Conservation (phyloP, 2,797 vertebrate genomes). For the Cyprinodon diabolis region DNA sequence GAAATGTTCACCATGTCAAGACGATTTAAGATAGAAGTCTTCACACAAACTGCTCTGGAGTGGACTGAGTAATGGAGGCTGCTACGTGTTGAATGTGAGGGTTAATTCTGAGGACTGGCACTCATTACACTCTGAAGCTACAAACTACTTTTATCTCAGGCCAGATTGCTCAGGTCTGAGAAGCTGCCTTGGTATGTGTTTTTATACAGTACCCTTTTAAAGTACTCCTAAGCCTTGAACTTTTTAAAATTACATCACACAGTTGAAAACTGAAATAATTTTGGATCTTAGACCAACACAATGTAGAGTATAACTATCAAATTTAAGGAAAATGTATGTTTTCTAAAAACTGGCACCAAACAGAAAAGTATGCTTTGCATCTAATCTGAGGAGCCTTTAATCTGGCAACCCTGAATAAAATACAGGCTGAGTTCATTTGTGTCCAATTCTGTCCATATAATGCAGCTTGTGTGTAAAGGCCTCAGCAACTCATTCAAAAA, state of each 20-base stretch:
- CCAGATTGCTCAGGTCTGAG: conserved; percentile 59
- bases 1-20: conserved; percentile 24
- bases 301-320: background rate
- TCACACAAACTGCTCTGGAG: conserved; percentile 19
- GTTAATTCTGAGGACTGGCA: conserved; percentile 54
- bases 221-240: background rate
- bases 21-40: background rate
- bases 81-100: conserved; percentile 48
- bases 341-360: background rate
- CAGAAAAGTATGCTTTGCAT: background rate
- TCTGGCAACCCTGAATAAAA: background rate
- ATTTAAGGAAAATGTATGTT: background rate
- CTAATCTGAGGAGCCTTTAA: background rate
- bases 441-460: background rate
- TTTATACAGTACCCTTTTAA: background rate
- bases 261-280: background rate
- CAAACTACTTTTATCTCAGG: conserved; percentile 58
- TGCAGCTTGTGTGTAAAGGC: background rate
- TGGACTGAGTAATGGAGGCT: conserved; percentile 31
- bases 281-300: background rate
- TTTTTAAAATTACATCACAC: background rate
- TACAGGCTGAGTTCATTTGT: background rate
- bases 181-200: conserved; percentile 37
- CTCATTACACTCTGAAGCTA: conserved; percentile 45
- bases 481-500: background rate